Base-by-base conservation (phyloP, 2,888 invertebrate species). In the Drosophila koepferae region DNA sequence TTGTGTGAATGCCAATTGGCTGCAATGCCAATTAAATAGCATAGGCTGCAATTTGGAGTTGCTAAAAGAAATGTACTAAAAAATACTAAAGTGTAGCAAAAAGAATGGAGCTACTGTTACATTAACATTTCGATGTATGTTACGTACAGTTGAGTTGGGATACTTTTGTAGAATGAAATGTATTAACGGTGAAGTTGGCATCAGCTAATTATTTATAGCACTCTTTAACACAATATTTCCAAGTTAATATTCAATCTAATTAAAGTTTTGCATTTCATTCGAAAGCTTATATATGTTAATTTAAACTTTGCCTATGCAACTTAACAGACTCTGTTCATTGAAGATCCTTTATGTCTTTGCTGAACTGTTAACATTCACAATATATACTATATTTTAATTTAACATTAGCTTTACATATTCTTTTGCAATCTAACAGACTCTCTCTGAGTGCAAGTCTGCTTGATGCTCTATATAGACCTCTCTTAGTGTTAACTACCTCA, bases 1-100 rank as follows among this genome's bases (percentile, higher is more conserved):
- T 49, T 31, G n/a, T 51, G 51, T 18, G 51, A 51, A 51, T 51
- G 34, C 14, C 51, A 18, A 51, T 10, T 31, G 49, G n/a, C 28
- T 16, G 40, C 40, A 40, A 16, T 16, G 40, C 2, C 31, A 31
- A 16, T 28, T 28, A 9, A 20, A 18, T 40, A 40, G 18, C 8
- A 14, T 7, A 8, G 28, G 28, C 44, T 23, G 6, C 1, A 8
- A 7, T 8, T n/a, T 31, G 5, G n/a, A 49, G 49, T 10, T 49
- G 31, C 46, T 5, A 16, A 9, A 6, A 49, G 2, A 12, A 10
- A 31, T 31, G 31, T n/a, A 31, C n/a, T 49, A 48, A 16, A 48
- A 46, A 20, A 7, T 5, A 46, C 20, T 46, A 14, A 46, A 46
- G 4, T 23, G 20, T 14, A 16, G 16, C 8, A 8, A 23, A 28